phyloP scores from a whole-genome alignment of 1,140 invertebrate genomes.

The Heliothis subflexa region DNA sequence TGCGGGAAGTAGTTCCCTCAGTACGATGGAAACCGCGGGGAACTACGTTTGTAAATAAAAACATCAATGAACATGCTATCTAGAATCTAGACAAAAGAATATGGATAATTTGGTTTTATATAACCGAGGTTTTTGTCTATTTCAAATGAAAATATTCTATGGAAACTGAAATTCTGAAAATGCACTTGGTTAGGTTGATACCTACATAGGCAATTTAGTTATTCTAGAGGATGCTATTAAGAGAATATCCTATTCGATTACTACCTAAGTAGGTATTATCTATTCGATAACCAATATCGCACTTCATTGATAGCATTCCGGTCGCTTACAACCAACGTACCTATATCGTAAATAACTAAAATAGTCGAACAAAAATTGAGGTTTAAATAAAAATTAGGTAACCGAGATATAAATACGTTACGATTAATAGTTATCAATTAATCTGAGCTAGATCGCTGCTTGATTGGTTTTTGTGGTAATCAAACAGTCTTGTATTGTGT shows the following conservation, averaged over 20 bases:
- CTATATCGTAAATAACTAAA: neutral
- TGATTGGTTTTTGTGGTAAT: conserved; percentile 3
- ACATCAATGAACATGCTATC: no score
- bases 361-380: neutral
- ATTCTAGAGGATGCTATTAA: neutral
- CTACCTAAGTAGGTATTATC: conserved; percentile 48
- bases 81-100: no score
- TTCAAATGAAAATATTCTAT: no score
- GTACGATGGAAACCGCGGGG: no score
- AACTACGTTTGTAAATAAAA: no score
- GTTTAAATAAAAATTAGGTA: neutral
- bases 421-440: conserved; percentile 19
- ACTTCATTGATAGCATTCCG: conserved; percentile 48
- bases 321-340: neutral
- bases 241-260: conserved; percentile 29
- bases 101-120: no score
- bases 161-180: no score
- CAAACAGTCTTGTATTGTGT: neutral
- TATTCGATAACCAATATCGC: conserved; percentile 54
- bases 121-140: no score
- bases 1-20: no score
- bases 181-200: no score
- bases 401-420: conserved; percentile 12
- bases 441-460: neutral
- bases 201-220: no score